phyloP scores from a whole-genome alignment of 2,113 vertebrate genomes.

The Tychaedon coryphoeus region DNA sequence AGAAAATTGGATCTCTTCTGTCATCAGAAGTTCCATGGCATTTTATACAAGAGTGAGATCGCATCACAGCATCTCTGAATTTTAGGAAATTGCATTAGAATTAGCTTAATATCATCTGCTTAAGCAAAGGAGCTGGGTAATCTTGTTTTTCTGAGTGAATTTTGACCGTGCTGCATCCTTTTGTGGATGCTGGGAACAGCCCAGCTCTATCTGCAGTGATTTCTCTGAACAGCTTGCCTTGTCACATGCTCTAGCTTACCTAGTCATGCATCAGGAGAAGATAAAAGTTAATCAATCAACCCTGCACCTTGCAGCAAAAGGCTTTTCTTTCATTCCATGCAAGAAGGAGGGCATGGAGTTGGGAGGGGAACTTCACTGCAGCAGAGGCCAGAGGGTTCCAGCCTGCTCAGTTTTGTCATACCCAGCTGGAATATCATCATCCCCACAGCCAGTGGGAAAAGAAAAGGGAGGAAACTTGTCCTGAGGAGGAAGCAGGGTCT shows the following conservation, averaged over 20 bases:
- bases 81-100: constrained; percentile 30
- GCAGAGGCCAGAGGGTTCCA: neutral
- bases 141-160: neutral
- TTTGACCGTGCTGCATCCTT: neutral
- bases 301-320: neutral
- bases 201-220: neutral
- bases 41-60: neutral
- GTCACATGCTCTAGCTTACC: neutral
- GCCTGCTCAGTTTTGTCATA: neutral
- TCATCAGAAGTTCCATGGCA: constrained; percentile 19
- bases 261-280: neutral
- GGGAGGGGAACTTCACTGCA: neutral
- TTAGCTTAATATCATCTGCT: neutral
- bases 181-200: neutral
- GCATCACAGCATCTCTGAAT: neutral
- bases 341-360: neutral
- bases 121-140: neutral
- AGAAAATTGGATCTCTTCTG: constrained; percentile 28
- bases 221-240: neutral
- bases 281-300: neutral
- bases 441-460: neutral
- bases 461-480: neutral
- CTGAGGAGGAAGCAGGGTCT: neutral
- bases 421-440: neutral
- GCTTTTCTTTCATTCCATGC: neutral